These are phyloP conservation scores for Halcyon leucocephala DNA, from an alignment of 2,797 vertebrate genomes.

Conservation along the genomic window DNA sequence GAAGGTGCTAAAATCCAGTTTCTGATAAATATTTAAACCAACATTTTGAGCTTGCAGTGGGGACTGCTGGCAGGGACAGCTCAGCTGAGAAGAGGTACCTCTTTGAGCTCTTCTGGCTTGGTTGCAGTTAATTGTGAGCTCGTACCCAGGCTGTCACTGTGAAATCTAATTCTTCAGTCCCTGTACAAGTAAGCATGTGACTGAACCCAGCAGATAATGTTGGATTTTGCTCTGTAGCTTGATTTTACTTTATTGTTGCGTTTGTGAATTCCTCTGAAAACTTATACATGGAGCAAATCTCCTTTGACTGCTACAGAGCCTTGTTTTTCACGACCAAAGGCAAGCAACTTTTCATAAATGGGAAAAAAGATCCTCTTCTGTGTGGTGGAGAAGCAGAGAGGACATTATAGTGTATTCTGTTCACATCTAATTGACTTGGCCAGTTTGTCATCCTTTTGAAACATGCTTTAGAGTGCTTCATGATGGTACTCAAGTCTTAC, in stretches of 20 bases:
- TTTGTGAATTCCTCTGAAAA: not conserved
- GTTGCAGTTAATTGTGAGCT: not conserved
- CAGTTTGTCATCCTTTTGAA: not conserved
- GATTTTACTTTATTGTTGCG: not conserved
- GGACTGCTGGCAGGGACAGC: not conserved
- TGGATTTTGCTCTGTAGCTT: not conserved
- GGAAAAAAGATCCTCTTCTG: not conserved
- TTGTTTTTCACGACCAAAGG: not conserved
- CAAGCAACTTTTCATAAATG: not conserved
- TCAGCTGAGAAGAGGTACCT: not conserved
- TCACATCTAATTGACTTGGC: not conserved
- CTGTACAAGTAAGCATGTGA: accelerated
- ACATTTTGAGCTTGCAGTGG: not conserved
- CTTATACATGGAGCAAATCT: not conserved
- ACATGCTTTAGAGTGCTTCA: not conserved
- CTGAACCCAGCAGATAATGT: not conserved
- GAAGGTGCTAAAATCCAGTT: not conserved
- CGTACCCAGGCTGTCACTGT: accelerated
- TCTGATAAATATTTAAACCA: not conserved
- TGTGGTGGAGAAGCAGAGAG: not conserved
- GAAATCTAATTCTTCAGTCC: not conserved
- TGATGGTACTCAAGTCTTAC: not conserved
- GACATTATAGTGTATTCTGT: accelerated
- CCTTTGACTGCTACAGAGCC: not conserved
- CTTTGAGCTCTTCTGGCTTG: not conserved